These are phyloP conservation scores for Cyphomyrmex costatus DNA, from an alignment of 1,140 invertebrate genomes.

Conservation along the genomic window DNA sequence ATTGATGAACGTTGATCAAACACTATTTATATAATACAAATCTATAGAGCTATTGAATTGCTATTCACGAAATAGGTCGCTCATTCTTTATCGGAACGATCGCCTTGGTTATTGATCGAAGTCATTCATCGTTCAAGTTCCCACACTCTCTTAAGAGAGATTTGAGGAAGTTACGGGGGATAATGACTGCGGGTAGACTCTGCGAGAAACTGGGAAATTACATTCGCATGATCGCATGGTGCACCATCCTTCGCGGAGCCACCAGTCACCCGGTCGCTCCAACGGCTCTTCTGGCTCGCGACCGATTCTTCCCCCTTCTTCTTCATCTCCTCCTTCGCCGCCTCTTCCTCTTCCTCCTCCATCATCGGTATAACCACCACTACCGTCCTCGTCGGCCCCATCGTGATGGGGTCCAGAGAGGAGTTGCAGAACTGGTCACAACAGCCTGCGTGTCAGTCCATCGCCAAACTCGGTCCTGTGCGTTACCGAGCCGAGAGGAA, in stretches of 20 bases:
- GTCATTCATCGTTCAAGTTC: background rate
- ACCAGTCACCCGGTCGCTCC: constrained; percentile 38
- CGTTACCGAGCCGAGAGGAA: constrained; percentile 3
- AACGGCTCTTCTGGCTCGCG: constrained; percentile 32
- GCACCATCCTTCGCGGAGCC: constrained; percentile 37
- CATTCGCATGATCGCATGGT: constrained; percentile 29
- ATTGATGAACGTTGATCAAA: background rate
- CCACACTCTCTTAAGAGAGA: background rate
- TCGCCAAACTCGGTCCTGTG: constrained; percentile 65
- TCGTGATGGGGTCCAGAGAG: constrained; percentile 73
- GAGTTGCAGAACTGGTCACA: constrained; percentile 54
- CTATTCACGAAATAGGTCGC: background rate
- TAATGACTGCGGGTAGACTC: background rate
- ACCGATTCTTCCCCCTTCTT: constrained; percentile 52
- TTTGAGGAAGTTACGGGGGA: background rate
- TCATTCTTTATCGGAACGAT: background rate
- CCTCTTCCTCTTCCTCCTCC: constrained; percentile 35
- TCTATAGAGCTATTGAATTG: background rate
- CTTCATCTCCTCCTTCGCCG: background rate
- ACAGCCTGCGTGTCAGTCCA: constrained; percentile 65
- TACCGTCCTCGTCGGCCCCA: constrained; percentile 10
- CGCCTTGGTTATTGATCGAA: background rate
- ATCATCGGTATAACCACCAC: constrained; percentile 31
- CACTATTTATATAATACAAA: no score
- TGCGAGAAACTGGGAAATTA: constrained; percentile 27